A percentile compares a stretch with the other conserved stretches of the same genome.
Conservation (phyloP, 2,113 vertebrate genomes). For the Tragelaphus strepsiceros region DNA sequence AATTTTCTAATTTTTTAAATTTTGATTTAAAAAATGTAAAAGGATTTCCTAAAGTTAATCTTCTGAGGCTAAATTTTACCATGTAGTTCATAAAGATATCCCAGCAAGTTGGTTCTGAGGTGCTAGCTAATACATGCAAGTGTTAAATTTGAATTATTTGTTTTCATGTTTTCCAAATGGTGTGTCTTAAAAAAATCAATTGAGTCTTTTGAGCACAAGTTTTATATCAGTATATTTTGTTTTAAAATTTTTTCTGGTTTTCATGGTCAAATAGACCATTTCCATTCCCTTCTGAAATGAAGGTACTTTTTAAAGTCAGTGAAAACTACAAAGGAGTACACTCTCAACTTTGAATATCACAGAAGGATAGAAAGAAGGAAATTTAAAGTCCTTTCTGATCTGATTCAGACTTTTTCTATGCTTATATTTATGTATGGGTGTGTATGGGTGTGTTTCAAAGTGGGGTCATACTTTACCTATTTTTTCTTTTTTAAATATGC, state of each 20-base stretch:
- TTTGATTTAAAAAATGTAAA: no score
- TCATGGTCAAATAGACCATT: background rate
- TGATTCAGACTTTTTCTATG: background rate
- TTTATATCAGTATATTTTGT: background rate
- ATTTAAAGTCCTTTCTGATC: background rate
- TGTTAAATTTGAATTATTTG: background rate
- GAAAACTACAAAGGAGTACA: background rate
- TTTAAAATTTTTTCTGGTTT: background rate
- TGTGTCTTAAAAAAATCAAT: background rate
- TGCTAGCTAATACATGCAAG: background rate
- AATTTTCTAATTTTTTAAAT: no score
- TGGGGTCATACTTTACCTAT: background rate
- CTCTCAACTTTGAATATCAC: background rate
- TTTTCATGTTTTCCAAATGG: conserved; percentile 3
- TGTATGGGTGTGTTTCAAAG: background rate
- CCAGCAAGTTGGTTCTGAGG: background rate
- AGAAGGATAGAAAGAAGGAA: background rate
- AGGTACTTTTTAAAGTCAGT: background rate
- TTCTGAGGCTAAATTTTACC: background rate
- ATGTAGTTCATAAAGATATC: background rate
- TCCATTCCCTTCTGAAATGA: background rate
- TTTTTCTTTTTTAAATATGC: background rate
- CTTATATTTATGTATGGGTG: background rate
- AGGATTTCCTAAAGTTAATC: background rate
- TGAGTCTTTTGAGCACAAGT: background rate